These are phyloP conservation scores for Benitochromis conjunctus DNA, from an alignment of 2,113 vertebrate species.

Conservation along the genomic window DNA sequence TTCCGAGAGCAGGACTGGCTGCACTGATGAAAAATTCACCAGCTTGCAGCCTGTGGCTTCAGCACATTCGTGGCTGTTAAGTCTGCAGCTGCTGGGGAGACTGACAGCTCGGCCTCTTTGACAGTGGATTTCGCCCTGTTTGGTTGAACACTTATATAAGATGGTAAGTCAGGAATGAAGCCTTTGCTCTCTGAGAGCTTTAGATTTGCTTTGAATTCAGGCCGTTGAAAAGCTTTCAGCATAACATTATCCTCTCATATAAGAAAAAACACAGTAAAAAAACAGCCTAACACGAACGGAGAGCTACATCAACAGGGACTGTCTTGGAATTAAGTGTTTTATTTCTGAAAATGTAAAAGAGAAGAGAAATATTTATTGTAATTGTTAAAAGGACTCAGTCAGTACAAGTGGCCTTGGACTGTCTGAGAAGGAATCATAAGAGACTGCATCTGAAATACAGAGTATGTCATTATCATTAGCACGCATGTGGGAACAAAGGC, in stretches of 20 bases:
- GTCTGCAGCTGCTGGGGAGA: neutral
- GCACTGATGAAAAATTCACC: conserved; percentile 38
- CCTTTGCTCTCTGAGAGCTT: conserved; percentile 10
- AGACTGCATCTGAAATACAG: neutral
- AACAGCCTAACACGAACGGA: neutral
- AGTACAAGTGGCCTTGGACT: neutral
- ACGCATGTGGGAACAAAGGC: neutral
- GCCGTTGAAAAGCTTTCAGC: conserved; percentile 4
- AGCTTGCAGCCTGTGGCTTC: conserved; percentile 23
- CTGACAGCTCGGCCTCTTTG: conserved; percentile 19
- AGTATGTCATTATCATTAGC: neutral
- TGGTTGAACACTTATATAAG: conserved; percentile 14
- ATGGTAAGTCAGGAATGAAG: conserved; percentile 15
- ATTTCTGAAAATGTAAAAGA: neutral
- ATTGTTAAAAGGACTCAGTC: neutral
- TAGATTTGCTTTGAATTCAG: conserved; percentile 14
- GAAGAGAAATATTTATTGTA: neutral
- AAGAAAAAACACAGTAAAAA: neutral
- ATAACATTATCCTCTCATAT: neutral
- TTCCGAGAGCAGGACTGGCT: neutral
- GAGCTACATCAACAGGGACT: neutral
- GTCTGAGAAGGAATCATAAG: neutral
- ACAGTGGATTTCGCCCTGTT: conserved; percentile 9
- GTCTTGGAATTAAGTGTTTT: neutral
- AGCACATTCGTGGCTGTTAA: neutral